Percentiles rank a stretch among this genome's conserved stretches.
Evolutionary conservation across 1,140 invertebrate genomes (phyloP).

Genomic region (Laupala kohalensis): DNA sequence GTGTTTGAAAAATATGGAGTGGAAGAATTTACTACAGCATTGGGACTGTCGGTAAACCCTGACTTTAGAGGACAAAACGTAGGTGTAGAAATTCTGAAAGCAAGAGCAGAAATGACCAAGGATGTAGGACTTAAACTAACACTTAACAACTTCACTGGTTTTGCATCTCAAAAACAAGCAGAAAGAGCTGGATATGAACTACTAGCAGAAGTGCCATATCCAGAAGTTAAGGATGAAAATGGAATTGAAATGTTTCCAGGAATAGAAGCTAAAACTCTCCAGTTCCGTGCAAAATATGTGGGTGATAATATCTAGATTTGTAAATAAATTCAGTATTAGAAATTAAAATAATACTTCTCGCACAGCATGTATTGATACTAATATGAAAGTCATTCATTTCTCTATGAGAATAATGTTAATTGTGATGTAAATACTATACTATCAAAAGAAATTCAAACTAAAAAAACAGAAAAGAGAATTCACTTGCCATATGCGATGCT

Average conservation of each 20-base stretch:
- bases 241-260: background rate
- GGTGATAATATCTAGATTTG: too few species aligned
- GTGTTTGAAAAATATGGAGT: conserved; percentile 21
- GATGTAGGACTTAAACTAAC: conserved; percentile 1
- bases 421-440: too few species aligned
- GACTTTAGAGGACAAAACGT: conserved; percentile 25
- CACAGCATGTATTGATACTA: too few species aligned
- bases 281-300: background rate
- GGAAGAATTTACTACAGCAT: conserved; percentile 22
- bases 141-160: background rate
- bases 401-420: too few species aligned
- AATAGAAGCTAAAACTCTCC: background rate
- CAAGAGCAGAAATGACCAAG: background rate
- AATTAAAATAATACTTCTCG: too few species aligned
- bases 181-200: background rate
- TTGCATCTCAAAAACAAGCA: background rate
- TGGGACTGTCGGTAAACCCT: conserved; percentile 25
- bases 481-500: too few species aligned
- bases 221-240: background rate
- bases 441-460: too few species aligned
- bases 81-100: conserved; percentile 15
- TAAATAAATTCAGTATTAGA: too few species aligned
- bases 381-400: too few species aligned
- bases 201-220: background rate
- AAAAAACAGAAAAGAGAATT: too few species aligned